Evolutionary conservation across 1,140 invertebrate species (phyloP).

Genomic region (Cheumatopsyche charites): DNA sequence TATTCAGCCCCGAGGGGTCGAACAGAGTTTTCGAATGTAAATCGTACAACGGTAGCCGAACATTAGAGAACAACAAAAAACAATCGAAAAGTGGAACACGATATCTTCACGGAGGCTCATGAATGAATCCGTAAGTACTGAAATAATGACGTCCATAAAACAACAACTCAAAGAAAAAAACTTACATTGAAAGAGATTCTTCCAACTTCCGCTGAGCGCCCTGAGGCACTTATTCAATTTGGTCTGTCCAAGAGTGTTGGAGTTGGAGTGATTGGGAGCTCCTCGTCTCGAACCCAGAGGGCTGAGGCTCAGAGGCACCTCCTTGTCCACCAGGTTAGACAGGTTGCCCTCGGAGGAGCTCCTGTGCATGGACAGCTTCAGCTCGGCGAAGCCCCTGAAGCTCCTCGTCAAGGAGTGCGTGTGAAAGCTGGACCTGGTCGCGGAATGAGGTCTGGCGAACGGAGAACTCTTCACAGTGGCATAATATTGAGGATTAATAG

Average conservation of each 20-base stretch:
- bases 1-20: not conserved
- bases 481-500: slow-evolving; percentile 54
- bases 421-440: slow-evolving; percentile 43
- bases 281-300: slow-evolving; percentile 43
- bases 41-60: slow-evolving; percentile 1
- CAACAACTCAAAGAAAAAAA: slow-evolving; percentile 49
- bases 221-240: slow-evolving; percentile 66
- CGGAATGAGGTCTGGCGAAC: slow-evolving; percentile 38
- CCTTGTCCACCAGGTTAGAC: slow-evolving; percentile 50
- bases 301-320: slow-evolving; percentile 44
- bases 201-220: slow-evolving; percentile 68
- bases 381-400: slow-evolving; percentile 55
- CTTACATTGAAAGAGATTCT: slow-evolving; percentile 70
- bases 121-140: slow-evolving; percentile 18
- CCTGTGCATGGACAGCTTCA: slow-evolving; percentile 55
- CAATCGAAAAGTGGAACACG: slow-evolving; percentile 1
- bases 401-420: slow-evolving; percentile 54
- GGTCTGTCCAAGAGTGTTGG: slow-evolving; percentile 52
- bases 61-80: not conserved
- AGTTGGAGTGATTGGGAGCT: slow-evolving; percentile 50
- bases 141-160: not conserved
- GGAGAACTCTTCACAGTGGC: slow-evolving; percentile 58
- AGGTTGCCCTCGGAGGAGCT: slow-evolving; percentile 63
- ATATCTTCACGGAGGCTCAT: slow-evolving; percentile 3
- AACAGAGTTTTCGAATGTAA: not conserved